Percentiles rank a stretch among this genome's conserved stretches.
These are phyloP conservation scores for Erannis defoliaria DNA, from an alignment of 2,888 invertebrate genomes.

Conservation along the genomic window DNA sequence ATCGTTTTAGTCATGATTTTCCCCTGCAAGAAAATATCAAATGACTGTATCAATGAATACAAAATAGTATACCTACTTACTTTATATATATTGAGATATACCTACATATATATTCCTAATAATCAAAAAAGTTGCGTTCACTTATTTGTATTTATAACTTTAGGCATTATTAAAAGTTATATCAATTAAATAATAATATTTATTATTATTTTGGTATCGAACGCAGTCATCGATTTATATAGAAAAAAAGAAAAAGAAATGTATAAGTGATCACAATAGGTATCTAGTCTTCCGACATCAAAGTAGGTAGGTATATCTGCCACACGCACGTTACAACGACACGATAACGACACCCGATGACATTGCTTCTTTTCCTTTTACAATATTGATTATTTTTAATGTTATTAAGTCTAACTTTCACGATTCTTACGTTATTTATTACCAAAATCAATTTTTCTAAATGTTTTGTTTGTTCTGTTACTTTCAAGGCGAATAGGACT, in stretches of 20 bases:
- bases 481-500: too few relatives aligned
- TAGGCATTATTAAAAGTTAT: too few relatives aligned
- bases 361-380: constrained; percentile 75
- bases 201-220: constrained; percentile 43
- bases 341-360: constrained; percentile 60
- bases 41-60: too few relatives aligned
- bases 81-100: too few relatives aligned
- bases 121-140: too few relatives aligned
- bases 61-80: too few relatives aligned
- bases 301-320: constrained; percentile 36
- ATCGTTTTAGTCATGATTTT: too few relatives aligned
- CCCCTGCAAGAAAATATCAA: too few relatives aligned
- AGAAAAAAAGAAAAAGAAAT: constrained; percentile 60
- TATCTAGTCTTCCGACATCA: constrained; percentile 52
- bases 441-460: background rate
- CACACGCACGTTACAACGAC: constrained; percentile 47
- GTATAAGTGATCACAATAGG: constrained; percentile 76
- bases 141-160: too few relatives aligned
- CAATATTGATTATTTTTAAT: constrained; percentile 62
- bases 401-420: constrained; percentile 45
- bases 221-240: constrained; percentile 68
- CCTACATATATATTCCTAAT: too few relatives aligned
- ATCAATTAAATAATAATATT: too few relatives aligned
- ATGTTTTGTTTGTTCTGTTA: background rate
- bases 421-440: constrained; percentile 19